Conservation (phyloP, 2,113 vertebrate species). For the Cyprinodon tularosa region DNA sequence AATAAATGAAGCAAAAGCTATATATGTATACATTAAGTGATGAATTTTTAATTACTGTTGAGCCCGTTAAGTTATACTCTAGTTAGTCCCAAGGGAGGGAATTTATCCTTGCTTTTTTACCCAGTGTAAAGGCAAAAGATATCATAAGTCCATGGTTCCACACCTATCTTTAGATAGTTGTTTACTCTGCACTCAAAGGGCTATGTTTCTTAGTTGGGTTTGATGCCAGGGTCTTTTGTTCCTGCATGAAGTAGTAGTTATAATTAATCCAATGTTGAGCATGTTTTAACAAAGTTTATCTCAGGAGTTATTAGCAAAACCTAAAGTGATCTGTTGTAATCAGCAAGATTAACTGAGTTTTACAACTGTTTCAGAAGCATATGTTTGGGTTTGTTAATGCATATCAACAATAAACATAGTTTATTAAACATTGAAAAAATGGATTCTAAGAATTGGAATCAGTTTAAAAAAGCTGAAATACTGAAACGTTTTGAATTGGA, state of each 20-base stretch:
- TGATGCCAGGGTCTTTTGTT: not conserved
- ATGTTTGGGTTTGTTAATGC: not conserved
- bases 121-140: not conserved
- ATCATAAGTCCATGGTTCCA: not conserved
- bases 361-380: not conserved
- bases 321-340: conserved; percentile 2
- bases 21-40: conserved; percentile 23
- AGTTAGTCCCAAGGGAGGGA: not conserved
- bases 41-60: conserved; percentile 15
- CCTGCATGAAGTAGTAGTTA: not conserved
- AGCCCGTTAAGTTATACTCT: conserved; percentile 11
- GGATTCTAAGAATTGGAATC: too few species aligned
- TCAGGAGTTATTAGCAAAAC: not conserved
- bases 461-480: too few species aligned
- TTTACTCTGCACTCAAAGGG: not conserved
- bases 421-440: too few species aligned
- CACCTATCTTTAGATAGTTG: not conserved
- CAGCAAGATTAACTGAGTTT: not conserved
- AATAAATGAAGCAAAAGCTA: conserved; percentile 39
- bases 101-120: conserved; percentile 1
- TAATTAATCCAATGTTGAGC: not conserved
- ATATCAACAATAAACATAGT: not conserved
- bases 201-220: not conserved
- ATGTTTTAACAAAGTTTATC: not conserved
- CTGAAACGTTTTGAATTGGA: not conserved